These are phyloP conservation scores for Tipula unca DNA, from an alignment of 2,888 invertebrate genomes.

Conservation along the genomic window DNA sequence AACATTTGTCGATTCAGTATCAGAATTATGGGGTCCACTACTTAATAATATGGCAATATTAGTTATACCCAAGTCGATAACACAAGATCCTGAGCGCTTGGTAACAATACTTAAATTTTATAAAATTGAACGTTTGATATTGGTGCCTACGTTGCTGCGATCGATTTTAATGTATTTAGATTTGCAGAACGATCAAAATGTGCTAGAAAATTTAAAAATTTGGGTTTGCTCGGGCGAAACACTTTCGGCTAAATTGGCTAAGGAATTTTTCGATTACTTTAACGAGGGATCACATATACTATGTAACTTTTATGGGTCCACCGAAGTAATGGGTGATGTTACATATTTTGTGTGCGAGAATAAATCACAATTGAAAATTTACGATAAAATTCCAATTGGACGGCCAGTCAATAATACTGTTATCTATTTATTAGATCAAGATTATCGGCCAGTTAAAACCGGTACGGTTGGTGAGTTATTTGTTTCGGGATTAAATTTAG, in stretches of 20 bases:
- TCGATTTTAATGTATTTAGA: conserved; percentile 68
- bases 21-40: conserved; percentile 81
- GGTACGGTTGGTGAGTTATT: conserved; percentile 75
- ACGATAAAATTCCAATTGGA: conserved; percentile 73
- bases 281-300: conserved; percentile 54
- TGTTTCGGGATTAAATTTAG: conserved; percentile 71
- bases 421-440: conserved; percentile 68
- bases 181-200: conserved; percentile 48
- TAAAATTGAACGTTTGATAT: conserved; percentile 68
- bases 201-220: conserved; percentile 53
- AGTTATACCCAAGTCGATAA: conserved; percentile 62
- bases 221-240: conserved; percentile 88
- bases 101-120: conserved; percentile 59
- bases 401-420: conserved; percentile 70
- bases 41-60: conserved; percentile 61
- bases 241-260: conserved; percentile 58
- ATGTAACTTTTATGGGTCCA: conserved; percentile 86
- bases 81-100: conserved; percentile 69
- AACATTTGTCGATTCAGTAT: conserved; percentile 84
- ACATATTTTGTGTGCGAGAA: conserved; percentile 64
- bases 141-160: conserved; percentile 75
- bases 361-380: conserved; percentile 49
- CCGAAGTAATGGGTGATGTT: conserved; percentile 87
- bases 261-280: conserved; percentile 68
- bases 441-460: conserved; percentile 60